Evolutionary conservation across 2,797 vertebrate species (phyloP).

Genomic region (Tragopan temminckii): DNA sequence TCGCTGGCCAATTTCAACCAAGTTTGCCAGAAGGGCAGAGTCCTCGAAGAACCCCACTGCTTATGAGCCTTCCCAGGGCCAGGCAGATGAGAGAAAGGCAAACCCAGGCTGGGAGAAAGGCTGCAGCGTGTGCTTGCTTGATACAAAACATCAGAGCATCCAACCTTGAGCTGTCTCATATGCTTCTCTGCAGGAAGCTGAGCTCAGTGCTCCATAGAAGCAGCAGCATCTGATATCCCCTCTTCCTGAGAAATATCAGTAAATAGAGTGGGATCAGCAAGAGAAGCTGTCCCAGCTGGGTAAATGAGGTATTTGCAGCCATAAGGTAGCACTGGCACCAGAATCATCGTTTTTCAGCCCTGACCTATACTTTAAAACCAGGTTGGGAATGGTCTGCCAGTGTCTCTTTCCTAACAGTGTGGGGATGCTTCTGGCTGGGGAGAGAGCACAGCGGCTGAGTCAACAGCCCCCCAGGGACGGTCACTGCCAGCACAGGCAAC

Average conservation of each 20-base stretch:
- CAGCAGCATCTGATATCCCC: background rate
- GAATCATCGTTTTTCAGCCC: background rate
- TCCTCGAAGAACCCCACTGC: background rate
- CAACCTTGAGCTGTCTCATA: background rate
- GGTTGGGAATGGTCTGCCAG: background rate
- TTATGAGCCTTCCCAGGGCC: background rate
- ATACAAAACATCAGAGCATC: conserved; percentile 3
- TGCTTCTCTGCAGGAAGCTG: background rate
- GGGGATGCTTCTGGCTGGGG: background rate
- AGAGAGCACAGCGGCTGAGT: background rate
- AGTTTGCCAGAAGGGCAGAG: conserved; percentile 21
- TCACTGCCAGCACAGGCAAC: background rate
- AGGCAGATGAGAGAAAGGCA: background rate
- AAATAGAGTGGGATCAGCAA: background rate
- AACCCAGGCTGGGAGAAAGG: background rate
- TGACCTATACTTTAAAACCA: background rate
- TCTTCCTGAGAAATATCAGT: background rate
- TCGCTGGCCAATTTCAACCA: background rate
- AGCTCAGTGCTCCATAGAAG: rapidly evolving
- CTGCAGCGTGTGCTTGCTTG: background rate
- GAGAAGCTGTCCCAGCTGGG: background rate
- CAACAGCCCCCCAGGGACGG: background rate
- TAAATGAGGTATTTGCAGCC: background rate
- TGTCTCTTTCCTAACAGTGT: background rate
- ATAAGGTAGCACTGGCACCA: background rate